Evolutionary conservation across 2,797 vertebrate genomes (phyloP).

Genomic region (Cossypha heuglini): DNA sequence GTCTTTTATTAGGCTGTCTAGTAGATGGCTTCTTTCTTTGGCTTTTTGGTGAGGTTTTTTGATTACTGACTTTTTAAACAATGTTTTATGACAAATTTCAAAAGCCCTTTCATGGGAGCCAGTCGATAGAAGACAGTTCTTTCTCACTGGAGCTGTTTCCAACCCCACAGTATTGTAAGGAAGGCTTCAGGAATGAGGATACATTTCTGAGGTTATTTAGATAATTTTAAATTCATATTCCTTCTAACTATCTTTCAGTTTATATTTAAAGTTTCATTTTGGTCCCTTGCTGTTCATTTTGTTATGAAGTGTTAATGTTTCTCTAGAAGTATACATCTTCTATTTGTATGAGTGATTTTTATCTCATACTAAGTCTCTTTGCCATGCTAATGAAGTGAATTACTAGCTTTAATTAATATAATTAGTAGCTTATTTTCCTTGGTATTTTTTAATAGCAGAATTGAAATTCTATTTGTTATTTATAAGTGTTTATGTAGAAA

Average conservation of each 20-base stretch:
- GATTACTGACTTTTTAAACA: neutral
- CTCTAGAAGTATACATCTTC: neutral
- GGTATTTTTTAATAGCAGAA: neutral
- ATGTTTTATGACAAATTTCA: neutral
- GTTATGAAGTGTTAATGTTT: neutral
- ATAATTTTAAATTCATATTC: neutral
- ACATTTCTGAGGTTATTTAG: neutral
- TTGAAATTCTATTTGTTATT: neutral
- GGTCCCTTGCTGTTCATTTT: neutral
- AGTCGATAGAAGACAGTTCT: neutral
- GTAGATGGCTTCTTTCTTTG: neutral
- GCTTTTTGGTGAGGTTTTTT: fast-evolving
- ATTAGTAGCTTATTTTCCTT: slow-evolving; percentile 1
- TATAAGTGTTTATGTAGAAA: neutral
- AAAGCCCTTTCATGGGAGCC: neutral
- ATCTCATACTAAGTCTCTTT: neutral
- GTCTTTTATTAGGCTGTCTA: neutral
- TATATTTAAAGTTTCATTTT: neutral
- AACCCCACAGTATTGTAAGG: neutral
- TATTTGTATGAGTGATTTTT: neutral
- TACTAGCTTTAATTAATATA: slow-evolving; percentile 11
- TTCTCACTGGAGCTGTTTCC: neutral
- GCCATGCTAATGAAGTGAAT: slow-evolving; percentile 1
- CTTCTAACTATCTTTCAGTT: neutral
- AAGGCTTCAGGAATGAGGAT: neutral